Evolutionary conservation across 2,888 invertebrate genomes (phyloP).

Genomic region (Tenthredo distinguenda): DNA sequence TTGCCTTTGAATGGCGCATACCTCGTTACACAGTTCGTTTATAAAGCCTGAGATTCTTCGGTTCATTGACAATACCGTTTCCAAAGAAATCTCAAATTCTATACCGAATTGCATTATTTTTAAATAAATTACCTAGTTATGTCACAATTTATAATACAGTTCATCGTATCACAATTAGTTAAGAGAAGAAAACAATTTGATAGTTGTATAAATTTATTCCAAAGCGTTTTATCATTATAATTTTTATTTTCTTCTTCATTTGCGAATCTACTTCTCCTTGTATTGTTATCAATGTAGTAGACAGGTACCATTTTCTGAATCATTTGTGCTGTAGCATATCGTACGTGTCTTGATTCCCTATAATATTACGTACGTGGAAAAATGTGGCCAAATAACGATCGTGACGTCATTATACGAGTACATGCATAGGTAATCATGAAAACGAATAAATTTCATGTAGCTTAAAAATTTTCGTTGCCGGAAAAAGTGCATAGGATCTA

Average conservation of each 20-base stretch:
- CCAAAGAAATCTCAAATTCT: background rate
- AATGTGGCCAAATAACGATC: constrained; percentile 20
- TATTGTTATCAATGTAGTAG: background rate
- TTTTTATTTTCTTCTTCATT: background rate
- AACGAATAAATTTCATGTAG: background rate
- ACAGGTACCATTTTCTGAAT: background rate
- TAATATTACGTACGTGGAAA: constrained; percentile 14
- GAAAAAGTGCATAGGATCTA: background rate
- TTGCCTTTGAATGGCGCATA: background rate
- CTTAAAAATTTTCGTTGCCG: background rate
- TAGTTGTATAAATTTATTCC: too few species aligned
- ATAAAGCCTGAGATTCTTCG: background rate
- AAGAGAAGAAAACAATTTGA: background rate
- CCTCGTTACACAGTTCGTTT: background rate
- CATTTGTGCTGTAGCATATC: background rate
- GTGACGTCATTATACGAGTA: constrained; percentile 1
- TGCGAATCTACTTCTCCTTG: background rate
- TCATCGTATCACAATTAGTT: background rate
- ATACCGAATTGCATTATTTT: background rate
- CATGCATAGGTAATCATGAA: background rate
- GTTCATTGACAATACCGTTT: background rate
- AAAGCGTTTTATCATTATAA: too few species aligned
- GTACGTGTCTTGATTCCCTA: constrained; percentile 26
- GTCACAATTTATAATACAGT: background rate
- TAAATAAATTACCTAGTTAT: background rate